Conservation (phyloP, 2,113 vertebrate species). For the Brachyhypopomus occidentalis region DNA sequence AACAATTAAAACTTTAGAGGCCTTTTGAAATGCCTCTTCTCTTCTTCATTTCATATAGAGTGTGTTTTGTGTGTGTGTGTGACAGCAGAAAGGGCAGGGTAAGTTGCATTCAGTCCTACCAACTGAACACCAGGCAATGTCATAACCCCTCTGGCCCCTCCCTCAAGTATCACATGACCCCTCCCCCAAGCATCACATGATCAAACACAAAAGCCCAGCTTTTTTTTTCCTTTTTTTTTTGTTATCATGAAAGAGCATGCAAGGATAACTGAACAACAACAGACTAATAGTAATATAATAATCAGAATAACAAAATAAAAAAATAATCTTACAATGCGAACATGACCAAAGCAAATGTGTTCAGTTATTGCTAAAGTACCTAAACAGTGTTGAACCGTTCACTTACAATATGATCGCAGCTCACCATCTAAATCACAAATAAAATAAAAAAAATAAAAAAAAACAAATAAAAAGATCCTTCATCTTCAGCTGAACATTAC, state of each 20-base stretch:
- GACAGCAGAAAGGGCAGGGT: constrained; percentile 68
- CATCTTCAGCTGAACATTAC: constrained; percentile 57
- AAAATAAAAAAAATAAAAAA: constrained; percentile 18
- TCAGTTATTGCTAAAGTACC: constrained; percentile 86
- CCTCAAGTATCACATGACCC: constrained; percentile 60
- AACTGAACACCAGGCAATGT: constrained; percentile 73
- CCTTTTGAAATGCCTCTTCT: not conserved
- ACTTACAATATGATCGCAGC: constrained; percentile 66
- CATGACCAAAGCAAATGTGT: constrained; percentile 80
- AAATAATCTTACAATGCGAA: constrained; percentile 82
- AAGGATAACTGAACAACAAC: constrained; percentile 79
- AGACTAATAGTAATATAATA: constrained; percentile 73
- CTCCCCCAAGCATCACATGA: constrained; percentile 62
- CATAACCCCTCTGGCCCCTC: constrained; percentile 48
- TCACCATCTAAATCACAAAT: constrained; percentile 75
- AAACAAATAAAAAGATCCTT: constrained; percentile 53
- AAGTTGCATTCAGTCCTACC: constrained; percentile 65
- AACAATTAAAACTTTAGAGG: too few species aligned
- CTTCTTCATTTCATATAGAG: constrained; percentile 29
- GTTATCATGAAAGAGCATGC: constrained; percentile 78
- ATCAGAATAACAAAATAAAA: constrained; percentile 68
- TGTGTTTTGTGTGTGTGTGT: constrained; percentile 57
- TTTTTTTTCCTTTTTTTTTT: constrained; percentile 48
- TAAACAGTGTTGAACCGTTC: constrained; percentile 70
- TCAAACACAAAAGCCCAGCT: constrained; percentile 73